Evolutionary conservation across 2,797 vertebrate species (phyloP).

Genomic region (Hirundo rustica): DNA sequence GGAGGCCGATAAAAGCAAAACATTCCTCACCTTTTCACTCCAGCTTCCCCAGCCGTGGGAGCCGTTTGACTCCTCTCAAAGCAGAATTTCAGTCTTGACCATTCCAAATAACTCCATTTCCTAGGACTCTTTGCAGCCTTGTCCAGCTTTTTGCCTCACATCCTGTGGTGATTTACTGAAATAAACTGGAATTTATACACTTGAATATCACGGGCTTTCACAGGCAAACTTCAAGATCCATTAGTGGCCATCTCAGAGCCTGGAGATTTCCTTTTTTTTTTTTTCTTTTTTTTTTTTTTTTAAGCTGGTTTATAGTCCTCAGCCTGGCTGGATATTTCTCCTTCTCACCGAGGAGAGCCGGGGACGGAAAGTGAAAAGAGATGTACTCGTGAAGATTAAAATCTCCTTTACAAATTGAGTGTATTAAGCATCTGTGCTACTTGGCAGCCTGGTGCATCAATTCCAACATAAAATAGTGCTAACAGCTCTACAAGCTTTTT

Average conservation of each 20-base stretch:
- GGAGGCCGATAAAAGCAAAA: background rate
- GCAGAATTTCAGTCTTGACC: background rate
- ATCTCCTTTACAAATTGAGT: constrained; percentile 26
- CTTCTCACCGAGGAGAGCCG: background rate
- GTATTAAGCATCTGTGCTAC: constrained; percentile 7
- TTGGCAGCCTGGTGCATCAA: background rate
- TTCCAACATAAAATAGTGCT: constrained; percentile 3
- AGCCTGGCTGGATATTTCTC: background rate
- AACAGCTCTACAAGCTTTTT: constrained; percentile 18
- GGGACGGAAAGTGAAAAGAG: background rate
- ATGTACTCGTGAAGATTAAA: constrained; percentile 29
- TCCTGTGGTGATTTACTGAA: background rate
- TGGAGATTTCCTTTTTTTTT: background rate
- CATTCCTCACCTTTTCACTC: background rate
- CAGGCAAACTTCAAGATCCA: background rate
- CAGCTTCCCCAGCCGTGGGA: background rate
- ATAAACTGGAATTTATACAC: background rate
- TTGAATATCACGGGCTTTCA: background rate
- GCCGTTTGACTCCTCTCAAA: background rate
- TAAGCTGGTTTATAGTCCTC: background rate
- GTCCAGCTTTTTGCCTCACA: background rate
- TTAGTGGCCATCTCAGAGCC: background rate
- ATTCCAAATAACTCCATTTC: background rate
- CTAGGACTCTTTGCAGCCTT: background rate
- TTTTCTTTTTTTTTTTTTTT: too few species aligned